Base-by-base conservation (phyloP, 2,797 vertebrate genomes). In the Pterois miles region DNA sequence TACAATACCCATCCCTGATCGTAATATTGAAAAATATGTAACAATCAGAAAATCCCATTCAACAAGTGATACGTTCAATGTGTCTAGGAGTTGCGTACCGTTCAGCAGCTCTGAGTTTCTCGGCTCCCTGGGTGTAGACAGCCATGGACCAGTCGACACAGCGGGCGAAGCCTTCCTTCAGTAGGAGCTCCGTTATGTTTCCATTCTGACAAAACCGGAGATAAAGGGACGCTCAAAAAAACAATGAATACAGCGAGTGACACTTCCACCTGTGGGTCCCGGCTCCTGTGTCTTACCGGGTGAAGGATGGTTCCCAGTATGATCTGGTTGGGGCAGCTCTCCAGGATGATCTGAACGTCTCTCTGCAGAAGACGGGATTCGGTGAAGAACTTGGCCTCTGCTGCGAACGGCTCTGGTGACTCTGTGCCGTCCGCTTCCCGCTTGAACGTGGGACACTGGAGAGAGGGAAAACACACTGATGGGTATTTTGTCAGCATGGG, bases 101-200 rank as follows among this genome's bases (percentile, higher is more conserved):
- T 81, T 99, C 98, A 0, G 96, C 96, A 0, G 97, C 96, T 38
- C 98, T 82, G 77, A 99, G 97, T 85, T 99, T 99, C 84, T 99
- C 98, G 0, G 98, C 97, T 0, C 98, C 98, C 8, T 97, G 97
- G 5, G 97, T 98, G 86, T 99, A 99, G 58, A 99, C 96, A 0
- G 98, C 98, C 82, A 99, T 99, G 34, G 98, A 99, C 98, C 98
- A 99, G 92, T 99, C 98, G 34, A 99, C 98, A 1, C 98, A 99
- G 72, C 98, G 98, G 1, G 98, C 98, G 53, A 99, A 99, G 8
- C 98, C 98, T 87, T 99, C 98, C 91, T 96, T 97, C 91, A 99
- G 91, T 83, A 99, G 91, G 38, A 99, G 95, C 82, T 99, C 98
- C 1, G 97, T 99, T 84, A 99, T 99, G 92, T 99, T 99, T 14